phyloP scores from a whole-genome alignment of 2,888 invertebrate species.

The Drosophila falleni region DNA sequence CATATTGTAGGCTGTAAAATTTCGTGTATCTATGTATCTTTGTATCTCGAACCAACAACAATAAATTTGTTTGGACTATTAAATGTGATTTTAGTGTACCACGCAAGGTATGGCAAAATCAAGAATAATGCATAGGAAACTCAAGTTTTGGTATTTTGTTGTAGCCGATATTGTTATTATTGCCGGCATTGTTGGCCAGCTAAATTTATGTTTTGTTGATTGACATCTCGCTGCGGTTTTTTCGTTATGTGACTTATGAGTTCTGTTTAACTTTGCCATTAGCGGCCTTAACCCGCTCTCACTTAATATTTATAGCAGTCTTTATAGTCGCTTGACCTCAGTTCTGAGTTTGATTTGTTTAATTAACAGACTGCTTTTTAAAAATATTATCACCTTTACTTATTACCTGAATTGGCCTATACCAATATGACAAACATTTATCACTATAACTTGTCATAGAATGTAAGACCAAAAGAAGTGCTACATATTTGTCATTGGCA shows the following conservation, averaged over 20 bases:
- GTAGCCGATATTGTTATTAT: slow-evolving; percentile 39
- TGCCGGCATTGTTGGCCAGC: slow-evolving; percentile 51
- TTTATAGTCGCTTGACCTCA: slow-evolving; percentile 34
- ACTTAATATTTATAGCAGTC: slow-evolving; percentile 50
- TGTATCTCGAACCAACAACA: slow-evolving; percentile 25
- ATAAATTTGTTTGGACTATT: slow-evolving; percentile 77
- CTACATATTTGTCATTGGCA: neutral
- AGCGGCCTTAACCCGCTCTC: slow-evolving; percentile 30
- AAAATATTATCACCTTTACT: slow-evolving; percentile 10
- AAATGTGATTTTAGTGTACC: slow-evolving; percentile 76
- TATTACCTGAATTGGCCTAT: slow-evolving; percentile 10
- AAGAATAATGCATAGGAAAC: slow-evolving; percentile 42
- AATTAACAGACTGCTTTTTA: slow-evolving; percentile 1
- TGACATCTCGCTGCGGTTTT: slow-evolving; percentile 51
- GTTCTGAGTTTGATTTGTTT: slow-evolving; percentile 21
- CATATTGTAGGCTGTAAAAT: slow-evolving; percentile 51
- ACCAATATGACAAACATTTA: neutral
- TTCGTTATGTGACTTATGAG: slow-evolving; percentile 52
- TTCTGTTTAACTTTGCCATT: slow-evolving; percentile 68
- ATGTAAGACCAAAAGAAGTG: slow-evolving; percentile 8
- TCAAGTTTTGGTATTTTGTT: slow-evolving; percentile 24
- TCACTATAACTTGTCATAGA: slow-evolving; percentile 1
- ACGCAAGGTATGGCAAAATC: slow-evolving; percentile 58
- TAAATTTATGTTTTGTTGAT: slow-evolving; percentile 40
- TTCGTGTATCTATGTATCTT: slow-evolving; percentile 21